Percentiles rank a stretch among this genome's conserved stretches.
These are phyloP conservation scores for Phaenicophaeus curvirostris DNA, from an alignment of 2,797 vertebrate genomes.

Conservation along the genomic window DNA sequence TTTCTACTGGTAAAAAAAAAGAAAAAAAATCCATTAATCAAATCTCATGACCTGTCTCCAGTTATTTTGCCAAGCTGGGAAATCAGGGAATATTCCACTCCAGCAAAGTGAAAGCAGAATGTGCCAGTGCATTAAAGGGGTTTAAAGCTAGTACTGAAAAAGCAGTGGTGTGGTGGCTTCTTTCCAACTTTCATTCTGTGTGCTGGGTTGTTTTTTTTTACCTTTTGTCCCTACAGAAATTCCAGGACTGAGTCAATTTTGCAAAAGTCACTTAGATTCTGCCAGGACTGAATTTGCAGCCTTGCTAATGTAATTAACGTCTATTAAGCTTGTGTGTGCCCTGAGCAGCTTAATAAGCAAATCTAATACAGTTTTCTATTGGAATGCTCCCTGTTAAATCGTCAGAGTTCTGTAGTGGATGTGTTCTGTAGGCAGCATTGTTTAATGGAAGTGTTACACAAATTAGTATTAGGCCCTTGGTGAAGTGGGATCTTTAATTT, in stretches of 20 bases:
- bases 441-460: conserved; percentile 78
- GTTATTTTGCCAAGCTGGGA: neutral
- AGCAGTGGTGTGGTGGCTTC: neutral
- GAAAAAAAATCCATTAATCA: neutral
- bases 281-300: conserved; percentile 52
- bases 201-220: neutral
- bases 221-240: conserved; percentile 18
- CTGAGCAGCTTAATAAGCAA: conserved; percentile 67
- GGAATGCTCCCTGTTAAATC: conserved; percentile 55
- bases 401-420: conserved; percentile 10
- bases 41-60: neutral
- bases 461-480: conserved; percentile 74
- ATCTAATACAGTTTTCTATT: conserved; percentile 73
- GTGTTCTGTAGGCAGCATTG: conserved; percentile 69
- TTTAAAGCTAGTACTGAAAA: neutral
- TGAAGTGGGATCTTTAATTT: conserved; percentile 75
- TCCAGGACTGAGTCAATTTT: conserved; percentile 16
- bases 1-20: neutral
- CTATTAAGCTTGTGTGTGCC: conserved; percentile 29
- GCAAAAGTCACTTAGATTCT: conserved; percentile 54
- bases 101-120: neutral
- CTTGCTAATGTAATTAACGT: conserved; percentile 70
- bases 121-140: fast-evolving
- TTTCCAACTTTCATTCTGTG: neutral
- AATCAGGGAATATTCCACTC: neutral